A percentile compares a stretch with the other conserved stretches of the same genome.
Conservation (phyloP, 2,888 invertebrate genomes). For the Spilarctia lutea region DNA sequence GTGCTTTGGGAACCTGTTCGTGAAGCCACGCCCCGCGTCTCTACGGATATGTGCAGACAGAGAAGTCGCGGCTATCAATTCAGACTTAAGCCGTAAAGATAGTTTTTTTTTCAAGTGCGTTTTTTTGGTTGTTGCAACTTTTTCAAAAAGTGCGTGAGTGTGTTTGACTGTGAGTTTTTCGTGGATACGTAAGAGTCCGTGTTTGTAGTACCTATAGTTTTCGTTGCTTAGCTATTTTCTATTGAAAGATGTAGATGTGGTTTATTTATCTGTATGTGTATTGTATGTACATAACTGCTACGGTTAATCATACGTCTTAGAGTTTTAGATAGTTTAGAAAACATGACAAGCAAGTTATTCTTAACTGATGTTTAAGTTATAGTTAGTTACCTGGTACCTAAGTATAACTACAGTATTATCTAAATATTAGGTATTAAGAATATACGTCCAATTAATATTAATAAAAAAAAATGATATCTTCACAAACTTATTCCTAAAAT, state of each 20-base stretch:
- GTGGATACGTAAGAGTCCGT: constrained; percentile 7
- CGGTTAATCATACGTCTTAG: background rate
- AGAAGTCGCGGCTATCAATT: constrained; percentile 76
- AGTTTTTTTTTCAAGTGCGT: constrained; percentile 68
- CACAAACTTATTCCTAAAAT: background rate
- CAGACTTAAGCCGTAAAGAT: constrained; percentile 76
- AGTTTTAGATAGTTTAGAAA: background rate
- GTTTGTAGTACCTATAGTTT: constrained; percentile 11
- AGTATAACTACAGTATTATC: no score
- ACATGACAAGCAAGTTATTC: background rate
- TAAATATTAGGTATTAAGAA: background rate
- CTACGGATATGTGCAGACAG: constrained; percentile 74
- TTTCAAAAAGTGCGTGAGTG: constrained; percentile 65
- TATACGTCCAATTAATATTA: background rate
- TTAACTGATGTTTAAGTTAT: background rate
- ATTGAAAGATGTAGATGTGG: background rate
- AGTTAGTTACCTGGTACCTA: background rate
- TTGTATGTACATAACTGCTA: background rate
- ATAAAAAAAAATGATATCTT: background rate
- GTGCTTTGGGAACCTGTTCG: constrained; percentile 84
- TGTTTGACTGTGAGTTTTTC: constrained; percentile 70
- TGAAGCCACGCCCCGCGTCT: constrained; percentile 78
- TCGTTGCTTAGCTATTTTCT: background rate
- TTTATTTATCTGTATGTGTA: background rate
- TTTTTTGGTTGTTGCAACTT: constrained; percentile 62